Percentiles rank a stretch among this genome's conserved stretches.
These are phyloP conservation scores for Crambe crambe DNA, from an alignment of 37 sponge, comb jelly and placozoan species.

Conservation along the genomic window DNA sequence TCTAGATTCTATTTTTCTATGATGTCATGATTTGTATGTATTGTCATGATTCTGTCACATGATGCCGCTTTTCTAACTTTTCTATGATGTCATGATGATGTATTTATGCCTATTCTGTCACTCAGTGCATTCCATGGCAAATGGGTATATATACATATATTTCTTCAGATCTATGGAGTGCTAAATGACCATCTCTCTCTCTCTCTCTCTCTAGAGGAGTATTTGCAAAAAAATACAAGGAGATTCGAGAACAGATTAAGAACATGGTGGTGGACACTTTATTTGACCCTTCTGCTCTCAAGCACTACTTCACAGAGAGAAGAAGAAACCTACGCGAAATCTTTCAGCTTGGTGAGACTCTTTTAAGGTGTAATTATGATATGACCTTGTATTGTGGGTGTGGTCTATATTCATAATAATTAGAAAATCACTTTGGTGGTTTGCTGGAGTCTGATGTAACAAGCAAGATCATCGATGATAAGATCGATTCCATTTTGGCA, in stretches of 20 bases:
- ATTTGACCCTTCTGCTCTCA: slow-evolving; percentile 63
- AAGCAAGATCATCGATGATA: slow-evolving; percentile 40
- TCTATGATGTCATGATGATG: no score
- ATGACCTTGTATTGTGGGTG: neutral
- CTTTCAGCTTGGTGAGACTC: slow-evolving; percentile 75
- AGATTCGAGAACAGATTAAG: slow-evolving; percentile 60
- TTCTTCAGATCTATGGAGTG: no score
- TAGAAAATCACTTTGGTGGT: slow-evolving; percentile 23
- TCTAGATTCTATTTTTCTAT: no score
- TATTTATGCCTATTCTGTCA: no score
- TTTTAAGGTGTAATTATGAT: neutral
- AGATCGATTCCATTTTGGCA: slow-evolving; percentile 34
- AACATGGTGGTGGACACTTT: slow-evolving; percentile 57
- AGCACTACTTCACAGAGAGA: slow-evolving; percentile 49
- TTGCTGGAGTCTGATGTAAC: slow-evolving; percentile 54
- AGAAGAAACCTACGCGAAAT: slow-evolving; percentile 24
- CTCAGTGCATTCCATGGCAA: no score
- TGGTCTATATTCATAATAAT: neutral
- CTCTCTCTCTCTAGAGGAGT: slow-evolving; percentile 71
- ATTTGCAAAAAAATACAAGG: slow-evolving; percentile 54
- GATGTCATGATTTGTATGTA: no score
- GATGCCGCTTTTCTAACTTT: no score
- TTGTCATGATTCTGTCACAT: no score
- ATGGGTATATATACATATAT: no score
- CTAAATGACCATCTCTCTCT: no score